Conservation (phyloP, 2,113 vertebrate genomes). For the Thalassarche chlororhynchos region DNA sequence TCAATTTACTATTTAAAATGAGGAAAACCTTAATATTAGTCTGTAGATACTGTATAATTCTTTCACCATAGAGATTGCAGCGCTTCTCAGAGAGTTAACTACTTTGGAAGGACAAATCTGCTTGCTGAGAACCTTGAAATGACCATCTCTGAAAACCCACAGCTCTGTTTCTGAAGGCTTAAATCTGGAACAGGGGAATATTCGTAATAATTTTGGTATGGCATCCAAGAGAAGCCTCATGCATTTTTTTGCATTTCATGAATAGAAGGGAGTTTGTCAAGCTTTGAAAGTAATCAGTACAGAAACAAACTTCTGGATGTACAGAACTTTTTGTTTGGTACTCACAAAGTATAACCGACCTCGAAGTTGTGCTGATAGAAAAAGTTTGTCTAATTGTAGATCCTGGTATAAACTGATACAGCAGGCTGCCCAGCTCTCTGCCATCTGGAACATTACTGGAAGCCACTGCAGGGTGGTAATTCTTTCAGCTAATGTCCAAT, state of each 20-base stretch:
- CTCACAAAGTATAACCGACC: not conserved
- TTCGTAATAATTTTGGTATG: not conserved
- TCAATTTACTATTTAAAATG: not conserved
- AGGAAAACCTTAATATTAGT: not conserved
- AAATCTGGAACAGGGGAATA: not conserved
- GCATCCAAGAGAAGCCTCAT: not conserved
- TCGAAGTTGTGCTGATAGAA: not conserved
- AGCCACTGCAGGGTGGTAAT: not conserved
- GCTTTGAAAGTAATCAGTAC: not conserved
- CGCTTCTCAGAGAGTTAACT: not conserved
- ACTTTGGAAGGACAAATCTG: not conserved
- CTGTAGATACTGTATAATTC: not conserved
- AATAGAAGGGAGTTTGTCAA: not conserved
- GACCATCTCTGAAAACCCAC: not conserved
- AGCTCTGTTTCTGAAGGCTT: not conserved
- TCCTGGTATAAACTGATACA: not conserved
- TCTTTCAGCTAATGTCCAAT: not conserved
- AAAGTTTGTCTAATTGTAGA: not conserved
- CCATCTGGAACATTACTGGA: not conserved
- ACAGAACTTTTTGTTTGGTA: not conserved
- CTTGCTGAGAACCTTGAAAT: not conserved
- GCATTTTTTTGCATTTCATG: not conserved
- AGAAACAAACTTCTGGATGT: not conserved
- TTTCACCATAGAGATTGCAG: not conserved
- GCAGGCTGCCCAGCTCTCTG: not conserved